Percentiles rank a stretch among this genome's conserved stretches.
These are phyloP conservation scores for Rhagologus leucostigma DNA, from an alignment of 2,113 vertebrate species.

Conservation along the genomic window DNA sequence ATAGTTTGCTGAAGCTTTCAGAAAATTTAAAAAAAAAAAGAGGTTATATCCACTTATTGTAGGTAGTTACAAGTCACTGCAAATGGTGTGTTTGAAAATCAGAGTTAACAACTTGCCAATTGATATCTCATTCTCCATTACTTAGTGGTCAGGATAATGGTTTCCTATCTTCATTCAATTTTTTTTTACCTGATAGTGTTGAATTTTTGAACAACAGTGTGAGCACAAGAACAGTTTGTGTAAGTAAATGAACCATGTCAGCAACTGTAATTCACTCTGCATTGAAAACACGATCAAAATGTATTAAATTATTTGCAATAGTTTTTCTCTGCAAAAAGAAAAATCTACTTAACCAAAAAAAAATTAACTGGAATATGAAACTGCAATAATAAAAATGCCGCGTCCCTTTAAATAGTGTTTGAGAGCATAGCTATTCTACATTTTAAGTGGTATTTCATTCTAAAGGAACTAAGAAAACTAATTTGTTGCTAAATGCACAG, in stretches of 20 bases:
- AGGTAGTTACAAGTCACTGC: conserved; percentile 31
- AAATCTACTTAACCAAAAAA: conserved; percentile 42
- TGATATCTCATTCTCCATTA: conserved; percentile 43
- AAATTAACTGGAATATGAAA: conserved; percentile 16
- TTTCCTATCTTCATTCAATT: neutral
- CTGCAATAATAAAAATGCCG: conserved; percentile 35
- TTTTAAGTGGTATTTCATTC: conserved; percentile 5
- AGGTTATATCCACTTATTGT: neutral
- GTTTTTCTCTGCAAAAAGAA: conserved; percentile 2
- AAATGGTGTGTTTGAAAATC: conserved; percentile 50
- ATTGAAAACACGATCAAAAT: conserved; percentile 49
- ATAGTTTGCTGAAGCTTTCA: conserved; percentile 28
- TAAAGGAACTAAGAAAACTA: neutral
- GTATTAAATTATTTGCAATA: conserved; percentile 47
- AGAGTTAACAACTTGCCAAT: conserved; percentile 41
- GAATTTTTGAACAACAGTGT: conserved; percentile 28
- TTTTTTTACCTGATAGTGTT: conserved; percentile 41
- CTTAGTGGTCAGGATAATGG: conserved; percentile 53
- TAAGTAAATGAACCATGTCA: conserved; percentile 58
- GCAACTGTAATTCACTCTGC: conserved; percentile 36
- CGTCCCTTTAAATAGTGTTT: conserved; percentile 41
- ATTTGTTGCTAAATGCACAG: neutral
- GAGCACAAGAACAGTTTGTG: conserved; percentile 42
- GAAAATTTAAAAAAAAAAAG: conserved; percentile 5
- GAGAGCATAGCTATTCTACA: neutral